Evolutionary conservation across 1,140 invertebrate species (phyloP), one percentile per base, ranked within the genome.

Genomic region (Solenopsis invicta): DNA sequence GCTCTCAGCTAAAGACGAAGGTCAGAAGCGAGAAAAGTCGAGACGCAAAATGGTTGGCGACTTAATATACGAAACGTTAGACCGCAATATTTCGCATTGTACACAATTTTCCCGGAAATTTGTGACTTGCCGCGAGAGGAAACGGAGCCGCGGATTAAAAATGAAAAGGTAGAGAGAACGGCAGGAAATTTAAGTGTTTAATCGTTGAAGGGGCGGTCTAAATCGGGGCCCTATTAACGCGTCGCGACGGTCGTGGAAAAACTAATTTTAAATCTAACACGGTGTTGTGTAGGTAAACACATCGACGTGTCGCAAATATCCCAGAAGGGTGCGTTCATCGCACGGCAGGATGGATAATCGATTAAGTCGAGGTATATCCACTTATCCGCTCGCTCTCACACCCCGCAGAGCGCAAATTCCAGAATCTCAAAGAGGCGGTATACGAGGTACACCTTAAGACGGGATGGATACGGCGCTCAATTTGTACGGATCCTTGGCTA

Each of bases 331-430:
- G 88, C 89, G 86, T 87, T 90, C 78, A 78, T 87, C 88, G 88
- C 89, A 90, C 80, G 81, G 87, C 88, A 85, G 88, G 61, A 87
- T 66, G 80, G 89, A 90, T 90, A 90, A 90, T 90, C 89, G 89
- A 90, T 90, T 89, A 90, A 90, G 80, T 82, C 69, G 29, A 1
- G 62, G 78, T 80, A 90, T 85, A 90, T 89, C 75, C 89, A 90
- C 80, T 90, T 90, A 87, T 69, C 62, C 67, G 88, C 74, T 89
- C 54, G 86, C 82, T 89, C 72, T 75, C 85, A 66, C 85, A 84
- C 52, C 59, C 66, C 77, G 62, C 62, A 69, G 77, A 81, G 89
- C 88, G 56, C 88, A 54, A 88, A 90, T 90, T 90, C 84, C 78
- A 71, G 88, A 84, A 87, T 77, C 89, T 90, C 89, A 90, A 90